These are phyloP conservation scores for Poecile montanus DNA, from an alignment of 2,797 vertebrate species.

Conservation along the genomic window DNA sequence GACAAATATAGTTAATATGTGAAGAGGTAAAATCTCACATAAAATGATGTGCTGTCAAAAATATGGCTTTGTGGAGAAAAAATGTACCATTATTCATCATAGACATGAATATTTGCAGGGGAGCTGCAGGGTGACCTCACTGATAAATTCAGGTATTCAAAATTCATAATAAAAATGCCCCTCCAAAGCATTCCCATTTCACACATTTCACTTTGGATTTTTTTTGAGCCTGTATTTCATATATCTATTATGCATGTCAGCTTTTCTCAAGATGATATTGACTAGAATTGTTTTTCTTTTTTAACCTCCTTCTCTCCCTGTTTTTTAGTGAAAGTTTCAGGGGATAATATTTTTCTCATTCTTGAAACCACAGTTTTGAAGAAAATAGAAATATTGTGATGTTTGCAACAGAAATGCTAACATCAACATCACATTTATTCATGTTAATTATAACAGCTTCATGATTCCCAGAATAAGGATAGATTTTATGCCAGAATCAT, in stretches of 20 bases:
- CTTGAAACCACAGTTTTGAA: background rate
- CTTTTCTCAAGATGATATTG: background rate
- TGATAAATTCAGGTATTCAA: background rate
- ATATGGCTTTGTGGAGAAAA: background rate
- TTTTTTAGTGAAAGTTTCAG: background rate
- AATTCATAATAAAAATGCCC: background rate
- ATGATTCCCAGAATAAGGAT: background rate
- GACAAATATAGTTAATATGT: background rate
- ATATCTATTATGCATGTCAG: background rate
- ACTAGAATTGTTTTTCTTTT: background rate
- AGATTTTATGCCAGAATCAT: background rate
- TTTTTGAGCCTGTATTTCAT: background rate
- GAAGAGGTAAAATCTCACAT: background rate
- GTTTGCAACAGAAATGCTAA: background rate
- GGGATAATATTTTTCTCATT: background rate
- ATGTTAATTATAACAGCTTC: background rate
- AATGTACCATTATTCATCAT: background rate
- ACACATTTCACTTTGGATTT: background rate
- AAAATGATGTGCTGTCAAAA: background rate
- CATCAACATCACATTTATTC: background rate
- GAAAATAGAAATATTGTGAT: background rate
- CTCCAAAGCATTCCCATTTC: background rate
- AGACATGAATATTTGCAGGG: background rate
- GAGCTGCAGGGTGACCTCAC: background rate
- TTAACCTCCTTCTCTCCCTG: background rate